These are phyloP conservation scores for Stylophora pistillata DNA, from an alignment of 64 coral and sea anemone genomes.

Conservation along the genomic window DNA sequence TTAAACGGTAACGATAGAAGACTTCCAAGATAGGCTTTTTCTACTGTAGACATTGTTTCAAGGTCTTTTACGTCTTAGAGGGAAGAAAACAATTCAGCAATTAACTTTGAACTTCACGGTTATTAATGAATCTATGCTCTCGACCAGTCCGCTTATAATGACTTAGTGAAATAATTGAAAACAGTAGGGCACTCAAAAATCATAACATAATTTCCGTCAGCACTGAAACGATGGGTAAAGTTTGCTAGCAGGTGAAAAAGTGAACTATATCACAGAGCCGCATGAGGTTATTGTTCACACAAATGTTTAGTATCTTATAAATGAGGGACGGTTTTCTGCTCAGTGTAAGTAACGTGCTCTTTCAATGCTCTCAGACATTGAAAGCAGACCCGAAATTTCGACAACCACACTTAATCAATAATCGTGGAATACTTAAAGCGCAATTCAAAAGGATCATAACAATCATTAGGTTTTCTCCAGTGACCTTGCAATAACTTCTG, in stretches of 20 bases:
- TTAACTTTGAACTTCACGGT: slow-evolving; percentile 9
- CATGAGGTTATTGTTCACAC: neutral
- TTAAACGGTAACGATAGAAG: slow-evolving; percentile 28
- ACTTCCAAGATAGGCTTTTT: neutral
- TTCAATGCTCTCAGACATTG: neutral
- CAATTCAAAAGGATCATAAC: neutral
- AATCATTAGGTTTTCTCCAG: neutral
- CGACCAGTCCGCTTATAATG: neutral
- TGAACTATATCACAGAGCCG: neutral
- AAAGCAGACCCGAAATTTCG: neutral
- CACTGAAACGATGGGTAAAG: neutral
- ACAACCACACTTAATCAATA: neutral
- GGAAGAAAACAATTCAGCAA: slow-evolving; percentile 28
- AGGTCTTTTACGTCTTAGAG: neutral
- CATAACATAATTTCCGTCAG: neutral
- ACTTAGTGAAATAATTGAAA: slow-evolving; percentile 28
- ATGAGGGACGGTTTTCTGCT: neutral
- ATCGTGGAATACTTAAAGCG: neutral
- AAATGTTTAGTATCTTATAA: neutral
- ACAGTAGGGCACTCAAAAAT: slow-evolving; percentile 1
- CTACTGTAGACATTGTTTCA: neutral
- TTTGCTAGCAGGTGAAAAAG: neutral
- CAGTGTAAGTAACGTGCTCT: neutral
- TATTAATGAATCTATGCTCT: neutral
- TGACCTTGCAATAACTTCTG: neutral